Base-by-base conservation (phyloP, 2,113 vertebrate species). In the Panthera leo region DNA sequence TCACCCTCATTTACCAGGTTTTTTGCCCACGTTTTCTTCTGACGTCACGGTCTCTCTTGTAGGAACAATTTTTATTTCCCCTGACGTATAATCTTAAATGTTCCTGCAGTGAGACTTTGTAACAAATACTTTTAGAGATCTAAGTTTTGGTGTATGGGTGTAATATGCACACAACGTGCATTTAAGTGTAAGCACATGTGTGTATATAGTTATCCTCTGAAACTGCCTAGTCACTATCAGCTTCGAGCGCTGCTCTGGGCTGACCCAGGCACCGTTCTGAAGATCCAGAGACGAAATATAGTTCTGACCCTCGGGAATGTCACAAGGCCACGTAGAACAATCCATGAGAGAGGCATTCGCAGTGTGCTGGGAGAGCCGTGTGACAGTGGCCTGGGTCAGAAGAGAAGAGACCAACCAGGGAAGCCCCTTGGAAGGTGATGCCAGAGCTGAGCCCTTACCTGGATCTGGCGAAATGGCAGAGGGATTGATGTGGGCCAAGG, bases 211-310 rank as follows among this genome's bases (percentile, higher is more conserved):
- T 6, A 39, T 9, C 70, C 11, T 71, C 21, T 61, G n/a, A 23
- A 61, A 10, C 16, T 14, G 21, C 82, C 68, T 58, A 7, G 5
- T 39, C 31, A 2, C 2, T 55, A 65, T 29, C 14, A 29, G 18
- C 27, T 58, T 16, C 29, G 34, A 75, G 36, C 15, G 31, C 3
- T 4, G 12, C 1, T 25, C 5, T 45, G 58, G 18, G n/a, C 53
- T 7, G 0, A 0, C 29, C 7, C 29, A 42, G 27, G 23, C 39
- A 1, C 36, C 1, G 1, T 39, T 21, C 18, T 71, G 51, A 55
- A 65, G 25, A 31, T 15, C 63, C 53, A 55, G 6, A 34, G n/a
- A 61, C 9, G 10, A 31, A 14, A 31, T 11, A 1, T 29, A 8
- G 2, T n/a, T 11, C 23, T 3, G 34, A 51, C 2, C 1, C 6